Evolutionary conservation across 2,113 vertebrate genomes (phyloP).

Genomic region (Balaeniceps rex): DNA sequence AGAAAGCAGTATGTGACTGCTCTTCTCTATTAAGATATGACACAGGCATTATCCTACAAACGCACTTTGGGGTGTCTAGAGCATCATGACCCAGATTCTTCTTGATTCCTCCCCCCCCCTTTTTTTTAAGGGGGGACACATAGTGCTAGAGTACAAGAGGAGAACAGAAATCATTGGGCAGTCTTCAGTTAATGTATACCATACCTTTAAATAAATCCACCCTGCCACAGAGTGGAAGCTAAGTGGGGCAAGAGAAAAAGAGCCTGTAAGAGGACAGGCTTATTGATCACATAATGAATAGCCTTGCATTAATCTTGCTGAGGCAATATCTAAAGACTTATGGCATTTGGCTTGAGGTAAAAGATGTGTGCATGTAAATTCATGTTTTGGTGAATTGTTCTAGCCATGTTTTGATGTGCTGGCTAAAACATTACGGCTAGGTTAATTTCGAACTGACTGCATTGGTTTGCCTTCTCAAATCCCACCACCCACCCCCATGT

Average conservation of each 20-base stretch:
- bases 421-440: not conserved
- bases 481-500: not conserved
- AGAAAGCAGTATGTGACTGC: not conserved
- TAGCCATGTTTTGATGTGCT: not conserved
- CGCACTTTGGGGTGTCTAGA: not conserved
- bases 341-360: not conserved
- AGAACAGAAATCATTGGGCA: not conserved
- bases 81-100: not conserved
- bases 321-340: not conserved
- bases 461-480: not conserved
- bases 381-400: not conserved
- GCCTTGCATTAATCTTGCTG: not conserved
- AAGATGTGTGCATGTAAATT: not conserved
- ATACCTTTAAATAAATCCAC: not conserved
- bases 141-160: not conserved
- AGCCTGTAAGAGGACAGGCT: not conserved
- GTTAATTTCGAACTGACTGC: not conserved
- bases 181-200: not conserved
- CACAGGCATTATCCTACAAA: not conserved
- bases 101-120: rapidly evolving
- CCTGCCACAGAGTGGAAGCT: not conserved
- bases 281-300: not conserved
- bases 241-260: not conserved
- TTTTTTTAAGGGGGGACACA: not conserved
- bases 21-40: not conserved